Conservation (phyloP, 2,113 vertebrate species). For the Aramus guarauna region DNA sequence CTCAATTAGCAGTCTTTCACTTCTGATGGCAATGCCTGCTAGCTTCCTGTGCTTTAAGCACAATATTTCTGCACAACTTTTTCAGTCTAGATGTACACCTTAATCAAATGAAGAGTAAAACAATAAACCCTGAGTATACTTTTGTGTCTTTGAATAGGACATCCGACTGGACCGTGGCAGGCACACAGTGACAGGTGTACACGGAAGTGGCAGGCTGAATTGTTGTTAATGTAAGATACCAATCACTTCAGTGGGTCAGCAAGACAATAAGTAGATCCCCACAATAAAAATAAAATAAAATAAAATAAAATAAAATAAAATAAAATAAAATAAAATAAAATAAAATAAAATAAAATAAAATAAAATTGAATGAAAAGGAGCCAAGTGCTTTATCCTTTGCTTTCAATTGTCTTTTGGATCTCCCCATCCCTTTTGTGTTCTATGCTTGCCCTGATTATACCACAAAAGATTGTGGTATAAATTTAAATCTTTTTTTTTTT, state of each 20-base stretch:
- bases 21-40: constrained; percentile 53
- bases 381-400: background rate
- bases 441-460: background rate
- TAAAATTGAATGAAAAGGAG: background rate
- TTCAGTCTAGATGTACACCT: background rate
- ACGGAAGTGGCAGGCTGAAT: background rate
- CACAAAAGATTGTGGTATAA: background rate
- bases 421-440: background rate
- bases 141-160: background rate
- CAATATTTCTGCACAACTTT: constrained; percentile 21
- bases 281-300: background rate
- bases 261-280: background rate
- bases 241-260: background rate
- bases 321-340: no score
- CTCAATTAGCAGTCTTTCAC: constrained; percentile 71
- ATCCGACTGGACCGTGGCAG: background rate
- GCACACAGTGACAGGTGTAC: no score
- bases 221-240: background rate
- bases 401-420: background rate
- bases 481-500: background rate
- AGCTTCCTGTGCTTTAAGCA: constrained; percentile 48
- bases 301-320: no score
- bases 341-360: no score
- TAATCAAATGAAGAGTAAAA: background rate
- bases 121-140: background rate